These are phyloP conservation scores for Xiphydria camelus DNA, from an alignment of 2,888 invertebrate genomes.

Conservation along the genomic window DNA sequence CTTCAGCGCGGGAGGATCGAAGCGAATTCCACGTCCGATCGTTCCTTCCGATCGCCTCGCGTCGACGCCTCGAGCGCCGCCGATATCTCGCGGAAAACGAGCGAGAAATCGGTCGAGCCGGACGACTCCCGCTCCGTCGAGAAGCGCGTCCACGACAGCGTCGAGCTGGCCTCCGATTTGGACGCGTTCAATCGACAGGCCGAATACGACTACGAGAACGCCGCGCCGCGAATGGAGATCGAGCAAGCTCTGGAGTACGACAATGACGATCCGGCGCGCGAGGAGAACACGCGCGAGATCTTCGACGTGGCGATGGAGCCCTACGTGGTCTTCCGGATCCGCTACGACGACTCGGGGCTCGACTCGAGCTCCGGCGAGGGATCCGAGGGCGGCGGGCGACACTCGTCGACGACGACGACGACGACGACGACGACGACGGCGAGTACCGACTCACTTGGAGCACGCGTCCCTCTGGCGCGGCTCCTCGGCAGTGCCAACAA, in stretches of 20 bases:
- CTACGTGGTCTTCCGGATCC: constrained; percentile 51
- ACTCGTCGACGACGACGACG: constrained; percentile 8
- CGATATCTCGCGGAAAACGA: too few species aligned
- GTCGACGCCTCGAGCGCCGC: constrained; percentile 6
- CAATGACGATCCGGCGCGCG: constrained; percentile 9
- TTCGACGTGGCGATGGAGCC: constrained; percentile 46
- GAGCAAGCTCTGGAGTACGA: constrained; percentile 23
- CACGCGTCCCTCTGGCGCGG: too few species aligned
- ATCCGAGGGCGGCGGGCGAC: constrained; percentile 10
- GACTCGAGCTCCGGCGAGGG: constrained; percentile 44
- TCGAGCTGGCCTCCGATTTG: constrained; percentile 20
- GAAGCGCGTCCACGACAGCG: background rate
- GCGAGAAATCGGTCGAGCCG: constrained; percentile 1
- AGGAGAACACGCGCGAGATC: constrained; percentile 22
- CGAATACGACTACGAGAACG: constrained; percentile 50
- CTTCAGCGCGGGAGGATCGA: too few species aligned
- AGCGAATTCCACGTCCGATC: too few species aligned
- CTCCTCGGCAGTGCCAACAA: too few species aligned
- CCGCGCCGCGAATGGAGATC: constrained; percentile 33
- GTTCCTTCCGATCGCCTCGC: too few species aligned
- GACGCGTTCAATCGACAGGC: constrained; percentile 49
- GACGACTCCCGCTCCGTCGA: too few species aligned
- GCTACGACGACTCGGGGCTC: constrained; percentile 50
- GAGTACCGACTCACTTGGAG: too few species aligned
- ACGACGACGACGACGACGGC: background rate